Evolutionary conservation across 2,113 vertebrate species (phyloP).

Genomic region (Trogon surrucura): DNA sequence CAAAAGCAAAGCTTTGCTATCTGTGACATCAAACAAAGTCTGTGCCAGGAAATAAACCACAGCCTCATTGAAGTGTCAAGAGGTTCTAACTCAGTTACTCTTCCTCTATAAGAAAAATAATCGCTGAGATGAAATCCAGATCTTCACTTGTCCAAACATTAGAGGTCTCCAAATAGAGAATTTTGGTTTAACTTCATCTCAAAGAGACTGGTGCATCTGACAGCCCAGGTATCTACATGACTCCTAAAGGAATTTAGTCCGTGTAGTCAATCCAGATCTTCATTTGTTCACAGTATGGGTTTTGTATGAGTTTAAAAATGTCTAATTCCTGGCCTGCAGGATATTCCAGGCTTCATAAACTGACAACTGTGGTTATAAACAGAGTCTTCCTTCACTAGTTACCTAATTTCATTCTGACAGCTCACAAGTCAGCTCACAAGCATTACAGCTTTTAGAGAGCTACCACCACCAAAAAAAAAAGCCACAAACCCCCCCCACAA

Average conservation of each 20-base stretch:
- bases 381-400: conserved; percentile 13
- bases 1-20: conserved; percentile 38
- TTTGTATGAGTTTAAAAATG: not conserved
- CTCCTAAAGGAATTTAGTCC: not conserved
- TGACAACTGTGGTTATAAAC: conserved; percentile 7
- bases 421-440: not conserved
- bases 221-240: not conserved
- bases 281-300: not conserved
- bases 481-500: not conserved
- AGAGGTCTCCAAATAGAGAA: not conserved
- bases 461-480: not conserved
- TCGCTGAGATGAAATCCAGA: not conserved
- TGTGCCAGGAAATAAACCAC: conserved; percentile 62
- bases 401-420: conserved; percentile 24
- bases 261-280: conserved; percentile 6
- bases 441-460: not conserved
- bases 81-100: conserved; percentile 19
- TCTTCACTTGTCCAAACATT: not conserved
- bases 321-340: not conserved
- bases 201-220: not conserved
- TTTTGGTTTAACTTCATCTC: conserved; percentile 2
- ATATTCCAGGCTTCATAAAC: not conserved
- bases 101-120: conserved; percentile 28
- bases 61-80: conserved; percentile 36
- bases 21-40: conserved; percentile 40